Evolutionary conservation across 2,888 invertebrate genomes (phyloP).

Genomic region (Abrostola triplasia): DNA sequence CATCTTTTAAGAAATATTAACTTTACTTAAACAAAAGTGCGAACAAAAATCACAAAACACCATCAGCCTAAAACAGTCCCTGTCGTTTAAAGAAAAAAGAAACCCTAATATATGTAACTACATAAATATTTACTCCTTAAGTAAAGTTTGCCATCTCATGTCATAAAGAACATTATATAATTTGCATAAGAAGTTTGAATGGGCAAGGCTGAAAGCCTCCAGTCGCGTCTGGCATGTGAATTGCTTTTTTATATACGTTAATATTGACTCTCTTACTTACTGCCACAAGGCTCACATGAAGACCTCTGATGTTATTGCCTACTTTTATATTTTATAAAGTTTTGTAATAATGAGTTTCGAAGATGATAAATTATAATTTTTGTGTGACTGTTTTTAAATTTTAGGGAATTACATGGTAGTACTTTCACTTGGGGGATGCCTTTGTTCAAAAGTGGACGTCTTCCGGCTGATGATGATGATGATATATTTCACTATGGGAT

Average conservation of each 20-base stretch:
- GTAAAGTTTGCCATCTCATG: constrained; percentile 85
- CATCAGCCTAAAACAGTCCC: constrained; percentile 27
- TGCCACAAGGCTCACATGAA: constrained; percentile 34
- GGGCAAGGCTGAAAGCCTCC: constrained; percentile 83
- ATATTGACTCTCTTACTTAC: constrained; percentile 76
- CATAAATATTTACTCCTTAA: constrained; percentile 83
- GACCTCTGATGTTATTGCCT: constrained; percentile 34
- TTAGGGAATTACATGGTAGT: too few relatives aligned
- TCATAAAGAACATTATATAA: constrained; percentile 86
- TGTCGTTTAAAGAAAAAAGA: constrained; percentile 49
- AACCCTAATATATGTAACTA: constrained; percentile 65
- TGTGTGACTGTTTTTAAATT: too few relatives aligned
- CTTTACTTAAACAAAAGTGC: constrained; percentile 8
- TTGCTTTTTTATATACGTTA: constrained; percentile 77
- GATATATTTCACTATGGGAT: too few relatives aligned
- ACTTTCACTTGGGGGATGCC: too few relatives aligned
- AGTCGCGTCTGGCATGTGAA: constrained; percentile 84
- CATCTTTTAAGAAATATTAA: background rate
- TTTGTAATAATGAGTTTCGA: constrained; percentile 8
- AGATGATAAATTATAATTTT: background rate
- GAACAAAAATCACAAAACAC: constrained; percentile 14
- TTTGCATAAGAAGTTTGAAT: constrained; percentile 87
- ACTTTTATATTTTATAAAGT: constrained; percentile 30
- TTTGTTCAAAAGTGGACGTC: too few relatives aligned
- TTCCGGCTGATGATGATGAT: too few relatives aligned